These are phyloP conservation scores for Melanerpes aurifrons DNA, from an alignment of 2,113 vertebrate species.

Conservation along the genomic window DNA sequence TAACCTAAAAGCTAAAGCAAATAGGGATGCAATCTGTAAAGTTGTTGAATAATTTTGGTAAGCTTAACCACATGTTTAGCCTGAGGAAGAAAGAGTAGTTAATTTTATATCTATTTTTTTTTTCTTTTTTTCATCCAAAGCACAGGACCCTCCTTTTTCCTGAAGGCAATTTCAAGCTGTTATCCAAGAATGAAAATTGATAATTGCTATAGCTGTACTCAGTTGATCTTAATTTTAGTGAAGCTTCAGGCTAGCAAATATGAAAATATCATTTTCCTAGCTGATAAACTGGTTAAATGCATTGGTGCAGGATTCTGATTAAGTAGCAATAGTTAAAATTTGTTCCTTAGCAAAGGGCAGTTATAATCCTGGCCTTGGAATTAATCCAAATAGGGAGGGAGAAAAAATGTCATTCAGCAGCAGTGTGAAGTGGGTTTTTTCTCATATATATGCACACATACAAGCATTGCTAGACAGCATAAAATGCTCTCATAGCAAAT, in stretches of 20 bases:
- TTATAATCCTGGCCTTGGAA: slow-evolving; percentile 53
- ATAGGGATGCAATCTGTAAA: slow-evolving; percentile 36
- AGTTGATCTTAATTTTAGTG: slow-evolving; percentile 76
- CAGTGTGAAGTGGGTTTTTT: neutral
- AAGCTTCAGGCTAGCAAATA: slow-evolving; percentile 76
- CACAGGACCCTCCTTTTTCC: slow-evolving; percentile 77
- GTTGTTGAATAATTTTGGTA: slow-evolving; percentile 49
- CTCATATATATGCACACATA: neutral
- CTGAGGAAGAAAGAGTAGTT: slow-evolving; percentile 59
- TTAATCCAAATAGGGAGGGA: slow-evolving; percentile 19
- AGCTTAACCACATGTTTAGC: slow-evolving; percentile 57
- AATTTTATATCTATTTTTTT: slow-evolving; percentile 51
- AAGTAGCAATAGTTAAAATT: slow-evolving; percentile 54
- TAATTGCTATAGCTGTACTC: slow-evolving; percentile 74
- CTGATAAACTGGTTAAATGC: slow-evolving; percentile 58
- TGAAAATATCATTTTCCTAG: slow-evolving; percentile 67
- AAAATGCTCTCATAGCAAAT: neutral
- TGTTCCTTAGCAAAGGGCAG: slow-evolving; percentile 56
- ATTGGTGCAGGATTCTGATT: slow-evolving; percentile 55
- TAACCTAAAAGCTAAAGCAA: slow-evolving; percentile 43
- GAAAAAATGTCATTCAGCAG: slow-evolving; percentile 3
- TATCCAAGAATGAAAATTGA: slow-evolving; percentile 81
- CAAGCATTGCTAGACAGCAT: slow-evolving; percentile 42
- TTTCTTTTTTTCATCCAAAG: slow-evolving; percentile 60
- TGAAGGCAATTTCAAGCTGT: slow-evolving; percentile 74